Base-by-base conservation (phyloP, 2,888 invertebrate genomes). In the Drosophila prostipennis region DNA sequence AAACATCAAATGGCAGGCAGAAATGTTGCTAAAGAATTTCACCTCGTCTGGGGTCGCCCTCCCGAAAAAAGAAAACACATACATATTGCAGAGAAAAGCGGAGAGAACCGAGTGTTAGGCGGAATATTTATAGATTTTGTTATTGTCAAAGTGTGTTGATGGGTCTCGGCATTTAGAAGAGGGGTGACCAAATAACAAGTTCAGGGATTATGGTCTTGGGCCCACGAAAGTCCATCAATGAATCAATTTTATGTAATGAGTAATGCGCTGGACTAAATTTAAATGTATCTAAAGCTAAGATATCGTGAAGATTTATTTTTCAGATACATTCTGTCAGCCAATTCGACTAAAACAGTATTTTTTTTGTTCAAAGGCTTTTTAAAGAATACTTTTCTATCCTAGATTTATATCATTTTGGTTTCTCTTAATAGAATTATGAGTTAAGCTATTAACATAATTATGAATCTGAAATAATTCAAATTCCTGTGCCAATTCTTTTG, bases 11-110 rank as follows among this genome's bases (percentile, higher is more conserved):
- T 72, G 26, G 51, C 36, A 59, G 78, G 55, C 78, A 76, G 76
- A 87, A 78, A 80, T 80, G 63, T 54, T 80, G 36, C 79, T 53
- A 32, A 87, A 87, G 82, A 83, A 83, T 83, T 83, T 87, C 86
- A 77, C 82, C 82, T 83, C 85, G 85, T 72, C 82, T 77, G 82
- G 87, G 82, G 87, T 82, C 88, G 82, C 86, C 88, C 58, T 54
- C 60, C 59, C 58, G 1, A 2, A 56, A 40, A 60, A 32, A 65
- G 54, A 40, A 60, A 32, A 48, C 43, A 26, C 37, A 60, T 14
- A 19, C 19, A 75, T 14, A 77, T 77, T 70, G 73, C 32, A 64
- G 46, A 48, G 19, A 46, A 54, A 42, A 40, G 36, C 60, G 16
- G 49, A 14, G 19, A 58, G 43, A 48, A 26, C 8, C 29, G 37